Evolutionary conservation across 37 sponge, comb jelly and placozoan species (phyloP).

Genomic region (Crambe crambe): DNA sequence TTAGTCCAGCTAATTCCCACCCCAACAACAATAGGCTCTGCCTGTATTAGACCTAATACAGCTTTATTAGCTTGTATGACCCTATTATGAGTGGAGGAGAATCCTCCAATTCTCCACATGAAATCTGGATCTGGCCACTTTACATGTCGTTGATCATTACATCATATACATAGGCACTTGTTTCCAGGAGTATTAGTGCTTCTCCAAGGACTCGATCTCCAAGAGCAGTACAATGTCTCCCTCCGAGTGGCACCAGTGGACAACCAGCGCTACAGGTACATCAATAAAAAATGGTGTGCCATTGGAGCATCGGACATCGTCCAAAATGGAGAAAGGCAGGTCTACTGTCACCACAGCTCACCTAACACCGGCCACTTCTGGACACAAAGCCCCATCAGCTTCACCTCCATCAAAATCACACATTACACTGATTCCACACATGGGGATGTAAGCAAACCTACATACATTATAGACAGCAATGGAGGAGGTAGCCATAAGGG

Average conservation of each 20-base stretch:
- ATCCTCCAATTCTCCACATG: too few species aligned
- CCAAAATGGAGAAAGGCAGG: slow-evolving; percentile 40
- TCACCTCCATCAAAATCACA: slow-evolving; percentile 60
- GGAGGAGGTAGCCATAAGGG: neutral
- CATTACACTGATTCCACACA: slow-evolving; percentile 20
- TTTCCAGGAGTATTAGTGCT: slow-evolving; percentile 50
- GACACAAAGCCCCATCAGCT: slow-evolving; percentile 67
- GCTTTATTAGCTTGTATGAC: too few species aligned
- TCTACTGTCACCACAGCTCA: slow-evolving; percentile 50
- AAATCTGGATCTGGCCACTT: too few species aligned
- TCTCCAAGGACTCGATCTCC: slow-evolving; percentile 55
- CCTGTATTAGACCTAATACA: too few species aligned
- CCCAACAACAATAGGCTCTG: too few species aligned
- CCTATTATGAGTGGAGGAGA: too few species aligned
- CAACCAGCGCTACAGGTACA: slow-evolving; percentile 61
- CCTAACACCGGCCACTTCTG: slow-evolving; percentile 54
- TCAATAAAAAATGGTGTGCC: slow-evolving; percentile 28
- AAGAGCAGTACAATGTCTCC: slow-evolving; percentile 27
- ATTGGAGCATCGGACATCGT: slow-evolving; percentile 30
- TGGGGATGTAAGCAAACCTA: slow-evolving; percentile 41
- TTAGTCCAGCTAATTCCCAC: too few species aligned
- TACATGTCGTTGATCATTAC: neutral
- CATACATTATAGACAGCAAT: neutral
- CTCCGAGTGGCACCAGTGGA: slow-evolving; percentile 37
- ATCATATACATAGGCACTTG: slow-evolving; percentile 35